Base-by-base conservation (phyloP, 2,113 vertebrate genomes). In the Mellivora capensis region DNA sequence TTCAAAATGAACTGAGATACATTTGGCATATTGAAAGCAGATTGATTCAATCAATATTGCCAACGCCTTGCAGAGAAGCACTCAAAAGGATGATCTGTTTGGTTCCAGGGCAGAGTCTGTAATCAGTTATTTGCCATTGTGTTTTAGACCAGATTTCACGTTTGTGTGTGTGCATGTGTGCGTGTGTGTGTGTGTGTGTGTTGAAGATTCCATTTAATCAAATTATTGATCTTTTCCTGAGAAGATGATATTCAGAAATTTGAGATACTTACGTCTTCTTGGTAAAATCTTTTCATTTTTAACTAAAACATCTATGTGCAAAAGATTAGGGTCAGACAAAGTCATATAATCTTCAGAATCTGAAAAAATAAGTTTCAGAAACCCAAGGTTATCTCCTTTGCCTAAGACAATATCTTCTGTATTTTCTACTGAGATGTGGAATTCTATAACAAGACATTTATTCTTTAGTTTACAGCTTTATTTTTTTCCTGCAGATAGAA, bases 201-300 rank as follows among this genome's bases (percentile, higher is more conserved):
- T 92, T 94, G 4, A 8, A 94, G n/a, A 54, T 87, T 95, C 93
- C 47, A 84, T 77, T 92, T 87, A 97, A 83, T 89, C 37, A 71
- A 82, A 90, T 85, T 91, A 76, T 34, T 88, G 81, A 64, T 84
- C 7, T 81, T 69, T 94, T 85, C 92, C 20, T 49, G 25, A 81
- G 37, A 95, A 71, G 61, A 76, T 47, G n/a, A 74, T 87, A 39
- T 61, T 94, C 6, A 74, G 8, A 21, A 84, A 93, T 71, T 87
- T 97, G 57, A 93, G 52, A 59, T 94, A 92, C 59, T 80, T 76
- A 29, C 64, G 21, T 87, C 23, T 87, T 6, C 27, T 71, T 76
- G 47, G 52, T 62, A 81, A 93, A 96, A 87, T 57, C n/a, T 95
- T 80, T 80, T 77, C 86, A 71, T 80, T 79, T 87, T 80, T 62